Base-by-base conservation (phyloP, 2,888 invertebrate species). In the Hirtodrosophila histrioides region DNA sequence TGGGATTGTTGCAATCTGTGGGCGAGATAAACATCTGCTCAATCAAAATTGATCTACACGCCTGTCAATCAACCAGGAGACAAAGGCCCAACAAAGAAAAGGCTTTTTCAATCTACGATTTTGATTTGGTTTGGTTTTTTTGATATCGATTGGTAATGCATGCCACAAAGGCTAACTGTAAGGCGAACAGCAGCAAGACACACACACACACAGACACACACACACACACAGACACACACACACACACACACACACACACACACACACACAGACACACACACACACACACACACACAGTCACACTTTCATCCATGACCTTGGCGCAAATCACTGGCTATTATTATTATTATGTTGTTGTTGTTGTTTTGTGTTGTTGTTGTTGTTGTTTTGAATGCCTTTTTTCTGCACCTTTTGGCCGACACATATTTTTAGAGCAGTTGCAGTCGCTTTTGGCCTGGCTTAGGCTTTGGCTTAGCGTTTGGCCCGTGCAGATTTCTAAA, bases 301-400 rank as follows among this genome's bases (percentile, higher is more conserved):
- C 61, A 90, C 89, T 90, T 89, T 90, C 88, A 90, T 90, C 86
- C 86, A 68, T 89, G 89, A 89, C 90, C 89, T 90, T 89, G 89
- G 78, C 35, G 74, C 72, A 70, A 74, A 69, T 73, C 50, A 35
- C 45, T 69, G 44, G 56, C 69, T 63, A 58, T 62, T 64, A 35
- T 43, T 54, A 45, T 56, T 66, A n/a, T 8, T 7, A 31, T 31
- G n/a, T n/a, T n/a, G n/a, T n/a, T n/a, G n/a, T 50, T 46, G 49
- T 50, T 17, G 2, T 17, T 17, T 1, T 17, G 17, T 17, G 17
- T 17, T 17, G 17, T 17, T 17, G 17, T 17, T 17, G 17, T 17
- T 17, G 17, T 17, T 17, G 17, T 17, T 17, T 17, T 55, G 63
- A 58, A 56, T 65, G 43, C 46, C 44, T 58, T 57, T 61, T 70